Percentiles rank a stretch among this genome's conserved stretches.
Evolutionary conservation across 2,797 vertebrate genomes (phyloP).

Genomic region (Novumbra hubbsi): DNA sequence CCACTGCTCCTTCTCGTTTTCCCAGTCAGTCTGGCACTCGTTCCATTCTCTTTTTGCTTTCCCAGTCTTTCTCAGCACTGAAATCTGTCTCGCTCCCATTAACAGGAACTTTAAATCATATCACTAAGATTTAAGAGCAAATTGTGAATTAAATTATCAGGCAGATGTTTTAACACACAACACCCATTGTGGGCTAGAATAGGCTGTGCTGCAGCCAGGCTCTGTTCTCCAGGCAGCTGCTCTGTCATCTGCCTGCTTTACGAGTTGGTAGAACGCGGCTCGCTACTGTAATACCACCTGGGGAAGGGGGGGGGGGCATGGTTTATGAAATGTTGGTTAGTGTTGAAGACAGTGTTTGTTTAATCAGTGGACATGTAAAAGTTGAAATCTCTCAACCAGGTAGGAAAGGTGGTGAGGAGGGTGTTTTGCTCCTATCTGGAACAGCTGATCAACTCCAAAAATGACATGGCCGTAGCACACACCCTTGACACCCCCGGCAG

Average conservation of each 20-base stretch:
- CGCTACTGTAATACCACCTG: constrained; percentile 49
- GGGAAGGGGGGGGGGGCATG: constrained; percentile 48
- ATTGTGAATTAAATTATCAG: constrained; percentile 64
- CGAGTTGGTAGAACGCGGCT: constrained; percentile 45
- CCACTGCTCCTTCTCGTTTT: constrained; percentile 17
- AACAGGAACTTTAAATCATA: constrained; percentile 64
- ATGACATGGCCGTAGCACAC: constrained; percentile 85
- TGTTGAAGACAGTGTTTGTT: not conserved
- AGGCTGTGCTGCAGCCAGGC: constrained; percentile 50
- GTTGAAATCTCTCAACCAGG: constrained; percentile 51
- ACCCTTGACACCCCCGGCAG: constrained; percentile 85
- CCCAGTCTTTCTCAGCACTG: constrained; percentile 46
- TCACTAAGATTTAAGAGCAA: constrained; percentile 58
- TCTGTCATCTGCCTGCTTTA: constrained; percentile 59
- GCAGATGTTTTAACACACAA: constrained; percentile 61
- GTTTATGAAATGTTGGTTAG: constrained; percentile 44
- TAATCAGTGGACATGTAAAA: not conserved
- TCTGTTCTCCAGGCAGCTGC: constrained; percentile 34
- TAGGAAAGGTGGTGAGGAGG: constrained; percentile 71
- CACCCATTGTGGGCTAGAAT: constrained; percentile 41
- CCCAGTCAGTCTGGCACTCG: constrained; percentile 13
- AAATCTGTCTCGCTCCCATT: constrained; percentile 56
- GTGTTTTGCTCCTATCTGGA: constrained; percentile 86
- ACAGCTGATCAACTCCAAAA: constrained; percentile 88
- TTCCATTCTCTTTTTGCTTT: constrained; percentile 23